These are phyloP conservation scores for Oreochromis tanganicae DNA, from an alignment of 2,113 vertebrate genomes.

Conservation along the genomic window DNA sequence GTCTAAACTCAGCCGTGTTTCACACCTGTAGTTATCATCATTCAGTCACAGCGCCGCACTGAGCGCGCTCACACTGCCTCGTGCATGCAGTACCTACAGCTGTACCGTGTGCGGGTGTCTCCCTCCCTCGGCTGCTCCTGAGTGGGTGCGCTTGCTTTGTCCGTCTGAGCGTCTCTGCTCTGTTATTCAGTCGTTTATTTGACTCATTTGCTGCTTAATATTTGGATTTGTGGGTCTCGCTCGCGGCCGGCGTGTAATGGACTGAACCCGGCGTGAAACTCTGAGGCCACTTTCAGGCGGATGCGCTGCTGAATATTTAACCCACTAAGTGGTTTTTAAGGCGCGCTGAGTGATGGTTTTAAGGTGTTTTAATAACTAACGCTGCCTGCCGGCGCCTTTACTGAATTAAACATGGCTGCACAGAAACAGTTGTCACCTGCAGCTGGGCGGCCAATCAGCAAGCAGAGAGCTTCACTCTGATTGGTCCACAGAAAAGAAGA, in stretches of 20 bases:
- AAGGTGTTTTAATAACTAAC: constrained; percentile 40
- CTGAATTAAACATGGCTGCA: constrained; percentile 39
- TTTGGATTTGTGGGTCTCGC: background rate
- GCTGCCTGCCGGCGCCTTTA: background rate
- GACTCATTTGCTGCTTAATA: constrained; percentile 26
- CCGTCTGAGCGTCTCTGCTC: background rate
- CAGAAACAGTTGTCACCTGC: background rate
- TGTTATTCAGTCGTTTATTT: constrained; percentile 23
- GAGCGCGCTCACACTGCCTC: background rate
- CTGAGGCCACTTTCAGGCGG: background rate
- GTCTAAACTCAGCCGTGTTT: background rate
- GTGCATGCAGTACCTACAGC: background rate
- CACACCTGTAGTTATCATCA: background rate
- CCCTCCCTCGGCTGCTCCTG: background rate
- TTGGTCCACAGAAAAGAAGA: background rate
- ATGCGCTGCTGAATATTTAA: constrained; percentile 40
- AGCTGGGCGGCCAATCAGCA: background rate
- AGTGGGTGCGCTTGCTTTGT: background rate
- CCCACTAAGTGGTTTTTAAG: constrained; percentile 7
- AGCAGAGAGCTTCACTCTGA: background rate
- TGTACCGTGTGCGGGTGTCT: background rate
- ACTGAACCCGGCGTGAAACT: background rate
- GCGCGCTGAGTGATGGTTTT: background rate
- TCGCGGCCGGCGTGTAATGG: background rate
- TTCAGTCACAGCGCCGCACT: background rate